These are phyloP conservation scores for Sinodicranocentrus sp. DNA, from an alignment of 2,888 invertebrate species.

Conservation along the genomic window DNA sequence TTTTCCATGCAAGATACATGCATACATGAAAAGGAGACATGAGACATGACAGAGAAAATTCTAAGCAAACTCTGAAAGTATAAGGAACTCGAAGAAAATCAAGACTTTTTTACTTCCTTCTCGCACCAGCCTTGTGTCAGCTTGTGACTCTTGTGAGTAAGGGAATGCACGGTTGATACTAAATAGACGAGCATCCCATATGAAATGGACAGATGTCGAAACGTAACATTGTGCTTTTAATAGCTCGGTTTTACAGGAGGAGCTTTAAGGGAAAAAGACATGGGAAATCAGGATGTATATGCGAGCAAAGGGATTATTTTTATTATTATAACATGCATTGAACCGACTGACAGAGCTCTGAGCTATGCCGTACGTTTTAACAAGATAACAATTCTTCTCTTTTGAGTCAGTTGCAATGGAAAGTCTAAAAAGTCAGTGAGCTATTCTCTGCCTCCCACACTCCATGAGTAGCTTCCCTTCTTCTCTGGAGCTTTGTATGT, in stretches of 20 bases:
- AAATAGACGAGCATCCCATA: slow-evolving; percentile 20
- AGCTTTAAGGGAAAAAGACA: slow-evolving; percentile 33
- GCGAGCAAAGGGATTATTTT: slow-evolving; percentile 43
- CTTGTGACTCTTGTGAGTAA: slow-evolving; percentile 12
- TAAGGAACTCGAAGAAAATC: slow-evolving; percentile 10
- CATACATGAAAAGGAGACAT: slow-evolving; percentile 61
- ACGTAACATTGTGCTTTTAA: slow-evolving; percentile 51
- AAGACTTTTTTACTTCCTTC: slow-evolving; percentile 12
- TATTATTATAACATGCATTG: slow-evolving; percentile 36
- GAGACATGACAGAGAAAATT: slow-evolving; percentile 47
- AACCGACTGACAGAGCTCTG: not conserved
- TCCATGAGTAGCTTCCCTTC: slow-evolving; percentile 24
- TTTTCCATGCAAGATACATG: slow-evolving; percentile 62
- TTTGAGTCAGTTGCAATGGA: not conserved
- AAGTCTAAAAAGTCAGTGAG: too few relatives aligned
- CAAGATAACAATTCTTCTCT: slow-evolving; percentile 49
- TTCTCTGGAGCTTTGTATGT: slow-evolving; percentile 44
- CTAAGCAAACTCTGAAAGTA: slow-evolving; percentile 18
- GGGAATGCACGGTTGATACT: slow-evolving; percentile 2
- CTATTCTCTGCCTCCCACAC: slow-evolving; percentile 32
- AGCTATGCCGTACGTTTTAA: slow-evolving; percentile 8
- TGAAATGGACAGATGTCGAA: slow-evolving; percentile 58
- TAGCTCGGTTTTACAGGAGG: slow-evolving; percentile 19
- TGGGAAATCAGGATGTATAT: slow-evolving; percentile 46
- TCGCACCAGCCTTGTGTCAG: slow-evolving; percentile 24